These are phyloP conservation scores for Erebia ligea DNA, from an alignment of 2,888 invertebrate species.

Conservation along the genomic window DNA sequence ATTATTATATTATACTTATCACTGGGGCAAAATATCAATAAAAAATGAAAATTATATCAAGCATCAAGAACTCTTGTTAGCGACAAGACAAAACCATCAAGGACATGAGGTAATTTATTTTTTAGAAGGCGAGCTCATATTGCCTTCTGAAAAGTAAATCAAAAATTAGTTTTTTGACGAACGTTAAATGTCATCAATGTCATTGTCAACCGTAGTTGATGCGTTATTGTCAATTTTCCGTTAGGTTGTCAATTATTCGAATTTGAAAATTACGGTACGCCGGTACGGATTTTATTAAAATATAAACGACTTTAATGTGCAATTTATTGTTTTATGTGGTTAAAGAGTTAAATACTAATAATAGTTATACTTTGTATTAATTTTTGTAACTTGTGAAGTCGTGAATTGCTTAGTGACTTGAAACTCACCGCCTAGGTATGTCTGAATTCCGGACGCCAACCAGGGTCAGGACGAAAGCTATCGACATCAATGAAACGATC, in stretches of 20 bases:
- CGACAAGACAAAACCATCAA: too few relatives aligned
- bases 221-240: background rate
- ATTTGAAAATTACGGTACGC: constrained; percentile 3
- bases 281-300: too few relatives aligned
- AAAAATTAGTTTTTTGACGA: background rate
- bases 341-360: too few relatives aligned
- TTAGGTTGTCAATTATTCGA: background rate
- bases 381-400: background rate
- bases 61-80: too few relatives aligned
- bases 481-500: constrained; percentile 58
- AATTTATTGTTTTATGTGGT: too few relatives aligned
- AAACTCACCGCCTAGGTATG: constrained; percentile 42
- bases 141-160: too few relatives aligned
- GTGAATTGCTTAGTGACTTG: constrained; percentile 2
- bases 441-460: constrained; percentile 70
- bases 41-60: too few relatives aligned
- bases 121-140: too few relatives aligned
- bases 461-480: constrained; percentile 60
- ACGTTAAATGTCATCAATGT: background rate
- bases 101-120: too few relatives aligned
- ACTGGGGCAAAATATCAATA: too few relatives aligned
- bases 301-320: too few relatives aligned
- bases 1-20: too few relatives aligned
- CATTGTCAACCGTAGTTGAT: background rate
- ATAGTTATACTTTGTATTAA: background rate